Evolutionary conservation across 2,797 vertebrate genomes (phyloP).

Genomic region (Cygnus olor): DNA sequence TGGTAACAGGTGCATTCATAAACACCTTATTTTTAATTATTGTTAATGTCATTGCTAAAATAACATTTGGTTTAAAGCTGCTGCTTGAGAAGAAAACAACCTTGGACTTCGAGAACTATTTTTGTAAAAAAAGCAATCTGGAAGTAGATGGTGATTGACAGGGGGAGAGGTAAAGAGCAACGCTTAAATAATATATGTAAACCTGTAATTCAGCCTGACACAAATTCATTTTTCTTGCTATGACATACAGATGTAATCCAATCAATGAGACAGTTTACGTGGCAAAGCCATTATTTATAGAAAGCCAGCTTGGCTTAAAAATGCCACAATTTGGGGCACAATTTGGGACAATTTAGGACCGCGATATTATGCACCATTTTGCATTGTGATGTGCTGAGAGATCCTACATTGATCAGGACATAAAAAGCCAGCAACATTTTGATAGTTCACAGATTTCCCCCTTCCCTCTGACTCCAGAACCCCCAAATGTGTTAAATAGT

Average conservation of each 20-base stretch:
- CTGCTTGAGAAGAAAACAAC: conserved; percentile 32
- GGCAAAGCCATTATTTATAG: conserved; percentile 62
- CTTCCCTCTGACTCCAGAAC: conserved; percentile 13
- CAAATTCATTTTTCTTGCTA: conserved; percentile 61
- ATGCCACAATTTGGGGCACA: conserved; percentile 56
- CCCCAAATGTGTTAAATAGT: neutral
- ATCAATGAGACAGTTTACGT: conserved; percentile 52
- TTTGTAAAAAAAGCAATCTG: conserved; percentile 23
- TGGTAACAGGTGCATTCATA: neutral
- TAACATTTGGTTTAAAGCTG: conserved; percentile 50
- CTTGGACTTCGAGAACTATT: conserved; percentile 25
- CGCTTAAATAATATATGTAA: conserved; percentile 71
- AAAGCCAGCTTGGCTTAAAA: conserved; percentile 60
- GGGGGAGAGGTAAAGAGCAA: conserved; percentile 63
- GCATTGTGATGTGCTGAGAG: conserved; percentile 48
- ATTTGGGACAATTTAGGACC: conserved; percentile 62
- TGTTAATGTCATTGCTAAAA: conserved; percentile 23
- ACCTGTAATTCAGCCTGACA: conserved; percentile 65
- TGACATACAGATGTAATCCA: conserved; percentile 60
- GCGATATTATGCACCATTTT: conserved; percentile 56
- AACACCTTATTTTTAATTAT: conserved; percentile 59
- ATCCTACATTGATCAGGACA: conserved; percentile 64
- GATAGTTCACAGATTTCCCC: conserved; percentile 44
- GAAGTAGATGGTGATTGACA: conserved; percentile 51
- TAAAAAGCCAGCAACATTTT: conserved; percentile 25